Percentiles rank a stretch among this genome's conserved stretches.
Evolutionary conservation across 2,888 invertebrate species (phyloP).

Genomic region (Patella depressa): DNA sequence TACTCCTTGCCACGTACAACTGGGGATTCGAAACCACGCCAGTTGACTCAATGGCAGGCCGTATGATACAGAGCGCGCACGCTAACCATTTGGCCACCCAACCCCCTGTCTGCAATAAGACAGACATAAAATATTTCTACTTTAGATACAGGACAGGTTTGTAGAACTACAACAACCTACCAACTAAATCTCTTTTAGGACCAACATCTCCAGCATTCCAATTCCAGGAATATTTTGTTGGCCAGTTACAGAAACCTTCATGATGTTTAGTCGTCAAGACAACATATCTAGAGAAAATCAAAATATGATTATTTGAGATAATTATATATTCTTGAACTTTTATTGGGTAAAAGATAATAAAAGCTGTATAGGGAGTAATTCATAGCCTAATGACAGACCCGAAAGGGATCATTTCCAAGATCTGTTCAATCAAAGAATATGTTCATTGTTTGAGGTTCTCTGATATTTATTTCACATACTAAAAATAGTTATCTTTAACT

Average conservation of each 20-base stretch:
- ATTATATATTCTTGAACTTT: not conserved
- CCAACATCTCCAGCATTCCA: conserved; percentile 89
- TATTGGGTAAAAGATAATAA: not conserved
- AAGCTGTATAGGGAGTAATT: not conserved
- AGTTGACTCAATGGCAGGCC: too few relatives aligned
- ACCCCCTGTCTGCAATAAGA: too few relatives aligned
- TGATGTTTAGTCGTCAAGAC: conserved; percentile 91
- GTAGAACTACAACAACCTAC: conserved; percentile 64
- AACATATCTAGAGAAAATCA: conserved; percentile 77
- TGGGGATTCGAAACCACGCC: too few relatives aligned
- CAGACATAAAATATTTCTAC: too few relatives aligned
- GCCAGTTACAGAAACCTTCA: conserved; percentile 88
- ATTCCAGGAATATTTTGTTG: conserved; percentile 84
- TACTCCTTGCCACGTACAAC: too few relatives aligned
- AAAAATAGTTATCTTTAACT: too few relatives aligned
- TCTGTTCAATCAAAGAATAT: too few relatives aligned
- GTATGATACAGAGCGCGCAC: too few relatives aligned
- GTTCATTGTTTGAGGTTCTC: too few relatives aligned
- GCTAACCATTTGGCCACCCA: too few relatives aligned
- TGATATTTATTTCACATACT: too few relatives aligned
- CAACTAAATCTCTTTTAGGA: conserved; percentile 83
- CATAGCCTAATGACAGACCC: not conserved
- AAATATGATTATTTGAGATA: not conserved
- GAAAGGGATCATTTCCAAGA: not conserved
- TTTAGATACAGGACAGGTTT: too few relatives aligned